Base-by-base conservation (phyloP, 2,113 vertebrate genomes). In the Semicossyphus pulcher region DNA sequence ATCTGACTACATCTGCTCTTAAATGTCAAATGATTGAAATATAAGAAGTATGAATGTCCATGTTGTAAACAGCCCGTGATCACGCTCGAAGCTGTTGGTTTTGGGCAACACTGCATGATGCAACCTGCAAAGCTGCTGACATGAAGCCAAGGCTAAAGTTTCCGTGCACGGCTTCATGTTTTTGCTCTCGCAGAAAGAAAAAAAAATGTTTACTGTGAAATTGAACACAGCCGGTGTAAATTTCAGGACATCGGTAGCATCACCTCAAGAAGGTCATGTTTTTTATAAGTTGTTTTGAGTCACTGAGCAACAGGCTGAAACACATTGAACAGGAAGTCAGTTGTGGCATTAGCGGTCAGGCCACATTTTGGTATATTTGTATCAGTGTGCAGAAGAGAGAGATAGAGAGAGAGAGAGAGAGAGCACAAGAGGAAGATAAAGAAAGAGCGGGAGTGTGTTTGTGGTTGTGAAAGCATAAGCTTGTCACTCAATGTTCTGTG, bases 251-350 rank as follows among this genome's bases (percentile, higher is more conserved):
- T 31, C 0, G 3, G 47, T 29, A 14, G 25, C 25, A 0, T 45
- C 42, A 15, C 44, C n/a, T 59, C 53, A 64, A 72, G n/a, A 54
- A 70, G 78, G 81, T 69, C 65, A 57, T 83, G 83, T 80, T 87
- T 79, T 71, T 44, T 47, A 66, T 57, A 76, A 54, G 39, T 61
- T 82, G 83, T 76, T 72, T 89, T 87, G 84, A 87, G 84, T 90
- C 81, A 81, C 88, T 44, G 68, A 87, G 89, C 88, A 92, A 91
- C 91, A 74, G 60, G 48, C 81, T 76, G 91, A 91, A 92, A 90
- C 88, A 71, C 74, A 86, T 71, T 74, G 80, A 93, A 91, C 93
- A 93, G 94, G 93, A 94, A 94, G 93, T 92, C 84, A 88, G 93
- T 92, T 93, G 93, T 92, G 93, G 92, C 87, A 89, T 88, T 66